Conservation (phyloP, 2,888 invertebrate species). For the Catotricha subobsoleta region DNA sequence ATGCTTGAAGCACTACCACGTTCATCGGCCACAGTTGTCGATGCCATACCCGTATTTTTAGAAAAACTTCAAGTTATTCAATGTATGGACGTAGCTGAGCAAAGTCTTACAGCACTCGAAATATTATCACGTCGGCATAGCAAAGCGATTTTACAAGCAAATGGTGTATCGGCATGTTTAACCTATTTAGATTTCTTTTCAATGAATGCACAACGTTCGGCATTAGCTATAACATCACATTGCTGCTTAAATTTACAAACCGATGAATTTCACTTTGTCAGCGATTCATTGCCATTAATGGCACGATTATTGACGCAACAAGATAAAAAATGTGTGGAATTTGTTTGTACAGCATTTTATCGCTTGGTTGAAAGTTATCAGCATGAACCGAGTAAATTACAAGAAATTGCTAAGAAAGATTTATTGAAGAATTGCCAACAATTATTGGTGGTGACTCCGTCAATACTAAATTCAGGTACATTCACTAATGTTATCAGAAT, state of each 20-base stretch:
- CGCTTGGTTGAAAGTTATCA: constrained; percentile 94
- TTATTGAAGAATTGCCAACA: constrained; percentile 86
- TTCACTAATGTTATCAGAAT: constrained; percentile 94
- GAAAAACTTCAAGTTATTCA: constrained; percentile 96
- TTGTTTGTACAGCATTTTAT: constrained; percentile 90
- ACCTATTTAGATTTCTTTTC: constrained; percentile 98
- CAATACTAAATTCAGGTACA: constrained; percentile 85
- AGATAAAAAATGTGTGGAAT: constrained; percentile 96
- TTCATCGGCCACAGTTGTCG: constrained; percentile 87
- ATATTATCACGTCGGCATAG: constrained; percentile 93
- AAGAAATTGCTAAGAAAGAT: constrained; percentile 77
- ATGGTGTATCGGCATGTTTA: constrained; percentile 89
- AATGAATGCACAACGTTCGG: constrained; percentile 91
- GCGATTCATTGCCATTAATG: constrained; percentile 70
- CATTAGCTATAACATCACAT: constrained; percentile 91
- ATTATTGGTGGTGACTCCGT: constrained; percentile 77
- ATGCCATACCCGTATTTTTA: constrained; percentile 91
- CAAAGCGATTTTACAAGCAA: constrained; percentile 85
- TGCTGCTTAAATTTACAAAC: constrained; percentile 87
- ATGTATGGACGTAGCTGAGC: constrained; percentile 99
- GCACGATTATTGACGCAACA: constrained; percentile 65
- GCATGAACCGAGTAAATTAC: constrained; percentile 70
- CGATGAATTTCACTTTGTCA: constrained; percentile 87
- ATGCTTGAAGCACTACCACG: constrained; percentile 98
- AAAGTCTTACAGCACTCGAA: constrained; percentile 90